Conservation (phyloP, 2,113 vertebrate genomes). For the Nymphicus hollandicus region DNA sequence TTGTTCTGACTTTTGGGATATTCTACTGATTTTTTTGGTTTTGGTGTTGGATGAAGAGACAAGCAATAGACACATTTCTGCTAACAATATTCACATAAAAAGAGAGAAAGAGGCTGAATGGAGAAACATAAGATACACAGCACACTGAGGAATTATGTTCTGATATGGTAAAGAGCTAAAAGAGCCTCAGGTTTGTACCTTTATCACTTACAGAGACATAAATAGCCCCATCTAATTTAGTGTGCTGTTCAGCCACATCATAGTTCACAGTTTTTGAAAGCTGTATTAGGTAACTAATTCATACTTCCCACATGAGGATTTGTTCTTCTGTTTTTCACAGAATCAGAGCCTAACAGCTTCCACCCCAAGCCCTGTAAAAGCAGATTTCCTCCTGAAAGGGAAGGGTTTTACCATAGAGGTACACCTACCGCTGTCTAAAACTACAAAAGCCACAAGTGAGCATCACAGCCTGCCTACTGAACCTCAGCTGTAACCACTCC, state of each 20-base stretch:
- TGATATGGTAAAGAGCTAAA: neutral
- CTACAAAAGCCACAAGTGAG: conserved; percentile 52
- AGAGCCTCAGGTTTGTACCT: neutral
- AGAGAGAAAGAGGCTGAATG: neutral
- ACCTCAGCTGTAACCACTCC: conserved; percentile 62
- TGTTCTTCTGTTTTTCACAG: conserved; percentile 25
- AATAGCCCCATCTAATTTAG: neutral
- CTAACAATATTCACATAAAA: neutral
- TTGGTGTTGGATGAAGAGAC: neutral
- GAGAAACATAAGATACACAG: neutral
- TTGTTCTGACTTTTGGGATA: neutral
- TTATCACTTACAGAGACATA: neutral
- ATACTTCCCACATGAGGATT: neutral
- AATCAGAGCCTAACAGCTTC: neutral
- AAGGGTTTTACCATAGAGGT: conserved; percentile 18
- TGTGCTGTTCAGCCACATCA: neutral
- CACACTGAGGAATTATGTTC: neutral
- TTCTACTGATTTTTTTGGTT: neutral
- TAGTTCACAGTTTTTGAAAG: conserved; percentile 10
- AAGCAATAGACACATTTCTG: neutral
- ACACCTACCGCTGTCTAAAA: neutral
- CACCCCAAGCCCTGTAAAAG: neutral
- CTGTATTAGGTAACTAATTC: conserved; percentile 6
- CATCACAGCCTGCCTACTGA: conserved; percentile 5
- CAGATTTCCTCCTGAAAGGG: neutral